Evolutionary conservation across 2,888 invertebrate species (phyloP).

Genomic region (Lissonota sp.): DNA sequence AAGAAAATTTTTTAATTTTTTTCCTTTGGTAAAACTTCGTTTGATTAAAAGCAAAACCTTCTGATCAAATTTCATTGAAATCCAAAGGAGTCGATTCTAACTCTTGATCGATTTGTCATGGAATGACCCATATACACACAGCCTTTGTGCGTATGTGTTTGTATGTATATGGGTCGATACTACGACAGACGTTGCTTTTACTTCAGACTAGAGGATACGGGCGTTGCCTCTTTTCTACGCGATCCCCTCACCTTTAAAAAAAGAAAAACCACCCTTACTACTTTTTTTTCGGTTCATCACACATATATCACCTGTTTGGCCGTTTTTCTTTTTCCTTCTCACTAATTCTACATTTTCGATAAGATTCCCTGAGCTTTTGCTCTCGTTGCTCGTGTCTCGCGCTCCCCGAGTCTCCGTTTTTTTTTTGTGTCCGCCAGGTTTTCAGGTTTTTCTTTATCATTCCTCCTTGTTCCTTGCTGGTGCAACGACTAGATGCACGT

Average conservation of each 20-base stretch:
- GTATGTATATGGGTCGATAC: constrained; percentile 68
- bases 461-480: not conserved
- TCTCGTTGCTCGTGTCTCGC: not conserved
- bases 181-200: constrained; percentile 59
- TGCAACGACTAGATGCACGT: no score
- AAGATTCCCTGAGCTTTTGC: not conserved
- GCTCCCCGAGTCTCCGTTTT: constrained; percentile 3
- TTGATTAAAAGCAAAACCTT: no score
- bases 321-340: constrained; percentile 22
- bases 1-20: no score
- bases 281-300: constrained; percentile 5
- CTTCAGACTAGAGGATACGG: constrained; percentile 56
- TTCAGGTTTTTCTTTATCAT: not conserved
- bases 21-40: no score
- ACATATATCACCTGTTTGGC: constrained; percentile 1
- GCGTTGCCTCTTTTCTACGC: constrained; percentile 63
- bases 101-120: no score
- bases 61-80: no score
- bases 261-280: constrained; percentile 21
- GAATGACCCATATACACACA: not conserved
- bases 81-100: no score
- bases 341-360: constrained; percentile 32
- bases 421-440: not conserved
- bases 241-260: constrained; percentile 29
- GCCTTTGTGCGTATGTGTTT: not conserved